Evolutionary conservation across 64 coral and sea anemone species (phyloP).

Genomic region (Platygyra sinensis): DNA sequence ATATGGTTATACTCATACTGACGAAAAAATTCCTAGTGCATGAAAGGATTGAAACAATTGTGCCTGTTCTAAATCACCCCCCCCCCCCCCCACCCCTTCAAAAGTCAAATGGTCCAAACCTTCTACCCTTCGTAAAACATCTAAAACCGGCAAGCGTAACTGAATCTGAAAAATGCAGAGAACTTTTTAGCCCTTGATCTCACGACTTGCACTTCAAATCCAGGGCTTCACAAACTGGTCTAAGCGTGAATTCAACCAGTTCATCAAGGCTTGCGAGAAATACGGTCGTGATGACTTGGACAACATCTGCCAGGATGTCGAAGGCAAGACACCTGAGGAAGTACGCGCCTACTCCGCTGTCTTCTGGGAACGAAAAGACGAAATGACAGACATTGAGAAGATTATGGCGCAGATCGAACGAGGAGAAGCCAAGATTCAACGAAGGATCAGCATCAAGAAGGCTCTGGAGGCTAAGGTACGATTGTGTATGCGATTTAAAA

Average conservation of each 20-base stretch:
- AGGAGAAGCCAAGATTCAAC: slow-evolving; percentile 95
- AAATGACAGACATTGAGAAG: slow-evolving; percentile 90
- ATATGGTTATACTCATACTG: too few relatives aligned
- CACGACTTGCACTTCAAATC: background rate
- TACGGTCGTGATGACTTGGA: slow-evolving; percentile 97
- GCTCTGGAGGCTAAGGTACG: slow-evolving; percentile 97
- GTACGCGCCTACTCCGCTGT: slow-evolving; percentile 83
- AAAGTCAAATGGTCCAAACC: too few relatives aligned
- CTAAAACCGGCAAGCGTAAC: too few relatives aligned
- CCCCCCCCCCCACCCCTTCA: too few relatives aligned
- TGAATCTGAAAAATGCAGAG: too few relatives aligned
- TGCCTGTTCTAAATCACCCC: too few relatives aligned
- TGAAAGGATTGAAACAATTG: too few relatives aligned
- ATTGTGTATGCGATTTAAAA: background rate
- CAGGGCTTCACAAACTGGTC: slow-evolving; percentile 98
- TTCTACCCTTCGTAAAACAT: too few relatives aligned
- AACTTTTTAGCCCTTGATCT: background rate
- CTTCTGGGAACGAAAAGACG: slow-evolving; percentile 97
- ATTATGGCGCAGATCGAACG: slow-evolving; percentile 98
- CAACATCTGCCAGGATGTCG: slow-evolving; percentile 94
- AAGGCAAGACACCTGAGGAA: slow-evolving; percentile 95
- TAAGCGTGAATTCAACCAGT: slow-evolving; percentile 98
- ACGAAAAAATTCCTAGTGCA: too few relatives aligned
- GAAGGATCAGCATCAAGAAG: slow-evolving; percentile 96
- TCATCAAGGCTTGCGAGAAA: slow-evolving; percentile 97